Conservation (phyloP, 2,797 vertebrate genomes). For the Pterois miles region DNA sequence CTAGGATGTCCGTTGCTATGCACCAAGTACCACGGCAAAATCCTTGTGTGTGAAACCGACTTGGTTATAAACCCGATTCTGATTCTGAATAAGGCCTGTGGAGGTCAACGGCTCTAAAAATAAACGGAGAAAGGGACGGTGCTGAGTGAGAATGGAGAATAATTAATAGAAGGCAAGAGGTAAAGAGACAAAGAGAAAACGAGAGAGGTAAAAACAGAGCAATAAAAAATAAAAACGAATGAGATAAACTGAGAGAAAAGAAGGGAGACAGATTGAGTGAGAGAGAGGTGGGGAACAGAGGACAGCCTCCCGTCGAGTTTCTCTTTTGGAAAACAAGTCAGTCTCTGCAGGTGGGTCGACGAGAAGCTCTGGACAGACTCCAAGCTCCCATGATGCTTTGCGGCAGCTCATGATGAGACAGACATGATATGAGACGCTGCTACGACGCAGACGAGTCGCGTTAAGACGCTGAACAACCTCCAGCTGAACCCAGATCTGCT, state of each 20-base stretch:
- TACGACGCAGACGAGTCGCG: too few relatives aligned
- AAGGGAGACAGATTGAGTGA: not conserved
- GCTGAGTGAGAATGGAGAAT: not conserved
- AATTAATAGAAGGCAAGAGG: not conserved
- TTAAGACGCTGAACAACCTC: constrained; percentile 1
- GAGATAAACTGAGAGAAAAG: not conserved
- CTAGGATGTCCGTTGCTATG: not conserved
- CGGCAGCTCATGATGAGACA: constrained; percentile 15
- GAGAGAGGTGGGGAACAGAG: not conserved
- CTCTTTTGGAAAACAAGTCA: constrained; percentile 54
- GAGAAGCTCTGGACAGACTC: constrained; percentile 26
- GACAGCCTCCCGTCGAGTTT: constrained; percentile 20
- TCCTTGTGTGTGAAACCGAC: not conserved
- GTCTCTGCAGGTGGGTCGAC: constrained; percentile 35
- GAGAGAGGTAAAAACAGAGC: not conserved
- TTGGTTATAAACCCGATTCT: not conserved
- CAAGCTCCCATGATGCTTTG: constrained; percentile 44
- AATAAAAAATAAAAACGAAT: not conserved
- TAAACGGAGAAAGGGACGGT: not conserved
- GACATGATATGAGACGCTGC: constrained; percentile 17
- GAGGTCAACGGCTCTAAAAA: not conserved
- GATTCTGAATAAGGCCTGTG: not conserved
- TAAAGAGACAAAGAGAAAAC: not conserved
- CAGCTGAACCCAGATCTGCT: constrained; percentile 5
- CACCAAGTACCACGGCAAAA: not conserved